A percentile compares a stretch with the other conserved stretches of the same genome.
phyloP scores from a whole-genome alignment of 2,113 vertebrate species.

The Sceloporus undulatus region DNA sequence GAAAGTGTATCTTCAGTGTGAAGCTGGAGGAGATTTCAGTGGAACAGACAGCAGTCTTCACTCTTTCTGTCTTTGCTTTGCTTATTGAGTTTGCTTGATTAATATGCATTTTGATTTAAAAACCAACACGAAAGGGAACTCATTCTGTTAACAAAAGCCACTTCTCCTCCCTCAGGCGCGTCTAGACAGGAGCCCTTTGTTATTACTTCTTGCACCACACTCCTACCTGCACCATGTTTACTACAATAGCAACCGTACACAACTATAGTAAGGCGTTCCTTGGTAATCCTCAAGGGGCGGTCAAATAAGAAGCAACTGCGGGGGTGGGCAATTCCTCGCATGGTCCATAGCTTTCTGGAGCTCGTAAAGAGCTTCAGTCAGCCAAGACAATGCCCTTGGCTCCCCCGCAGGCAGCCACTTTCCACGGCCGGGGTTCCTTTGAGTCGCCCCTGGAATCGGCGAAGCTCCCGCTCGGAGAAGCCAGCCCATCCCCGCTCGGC shows the following conservation, averaged over 20 bases:
- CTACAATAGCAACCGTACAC: neutral
- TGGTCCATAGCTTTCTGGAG: neutral
- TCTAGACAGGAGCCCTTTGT: neutral
- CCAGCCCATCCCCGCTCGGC: conserved; percentile 89
- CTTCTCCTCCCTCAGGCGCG: neutral
- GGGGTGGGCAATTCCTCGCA: too few species aligned
- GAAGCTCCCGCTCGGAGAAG: conserved; percentile 92
- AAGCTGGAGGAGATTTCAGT: neutral
- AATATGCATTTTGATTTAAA: neutral
- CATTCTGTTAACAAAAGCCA: neutral
- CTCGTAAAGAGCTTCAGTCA: neutral
- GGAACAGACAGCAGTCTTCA: neutral
- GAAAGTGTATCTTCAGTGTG: neutral
- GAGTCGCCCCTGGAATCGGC: conserved; percentile 79
- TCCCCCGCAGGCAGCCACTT: too few species aligned
- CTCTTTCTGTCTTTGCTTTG: neutral
- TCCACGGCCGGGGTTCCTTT: conserved; percentile 70
- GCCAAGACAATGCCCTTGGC: neutral
- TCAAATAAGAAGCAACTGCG: neutral
- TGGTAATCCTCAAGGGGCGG: neutral
- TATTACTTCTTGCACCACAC: neutral
- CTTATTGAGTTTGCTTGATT: neutral
- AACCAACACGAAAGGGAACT: too few species aligned
- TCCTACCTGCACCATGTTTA: neutral
- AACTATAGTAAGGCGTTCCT: neutral